Percentiles rank a stretch among this genome's conserved stretches.
These are phyloP conservation scores for Tragelaphus scriptus DNA, from an alignment of 2,113 vertebrate genomes.

Conservation along the genomic window DNA sequence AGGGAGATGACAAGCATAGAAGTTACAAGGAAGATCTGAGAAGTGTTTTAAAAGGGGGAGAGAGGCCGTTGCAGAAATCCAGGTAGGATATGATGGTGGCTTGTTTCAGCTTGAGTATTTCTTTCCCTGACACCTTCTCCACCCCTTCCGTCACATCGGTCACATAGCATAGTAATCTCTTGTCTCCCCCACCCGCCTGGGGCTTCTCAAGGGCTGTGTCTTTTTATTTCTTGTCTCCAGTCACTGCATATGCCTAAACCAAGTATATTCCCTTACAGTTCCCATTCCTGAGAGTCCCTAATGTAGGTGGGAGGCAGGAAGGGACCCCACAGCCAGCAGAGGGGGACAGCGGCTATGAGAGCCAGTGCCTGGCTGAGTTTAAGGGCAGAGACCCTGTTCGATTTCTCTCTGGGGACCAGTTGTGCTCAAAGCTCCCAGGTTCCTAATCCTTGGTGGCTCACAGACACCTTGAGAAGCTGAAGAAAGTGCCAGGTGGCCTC, in stretches of 20 bases:
- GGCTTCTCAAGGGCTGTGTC: background rate
- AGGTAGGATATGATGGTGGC: background rate
- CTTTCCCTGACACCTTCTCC: background rate
- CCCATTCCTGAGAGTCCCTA: background rate
- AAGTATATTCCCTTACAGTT: background rate
- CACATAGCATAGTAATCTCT: background rate
- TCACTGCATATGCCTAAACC: background rate
- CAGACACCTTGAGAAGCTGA: background rate
- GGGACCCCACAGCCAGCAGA: background rate
- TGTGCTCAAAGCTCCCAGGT: background rate
- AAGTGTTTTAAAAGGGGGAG: background rate
- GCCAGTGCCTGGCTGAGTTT: background rate
- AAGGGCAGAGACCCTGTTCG: background rate
- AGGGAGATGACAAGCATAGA: background rate
- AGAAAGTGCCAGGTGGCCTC: background rate
- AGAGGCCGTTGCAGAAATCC: background rate
- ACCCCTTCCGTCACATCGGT: background rate
- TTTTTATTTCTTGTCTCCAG: background rate
- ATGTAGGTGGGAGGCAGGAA: background rate
- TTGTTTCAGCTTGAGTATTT: background rate
- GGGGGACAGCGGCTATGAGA: background rate
- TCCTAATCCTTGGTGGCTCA: background rate
- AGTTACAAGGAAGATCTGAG: background rate
- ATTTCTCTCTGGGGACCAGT: background rate
- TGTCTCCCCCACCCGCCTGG: background rate